Percentiles rank a stretch among this genome's conserved stretches.
Evolutionary conservation across 2,888 invertebrate genomes (phyloP).

Genomic region (Pseudolycoriella hygida): DNA sequence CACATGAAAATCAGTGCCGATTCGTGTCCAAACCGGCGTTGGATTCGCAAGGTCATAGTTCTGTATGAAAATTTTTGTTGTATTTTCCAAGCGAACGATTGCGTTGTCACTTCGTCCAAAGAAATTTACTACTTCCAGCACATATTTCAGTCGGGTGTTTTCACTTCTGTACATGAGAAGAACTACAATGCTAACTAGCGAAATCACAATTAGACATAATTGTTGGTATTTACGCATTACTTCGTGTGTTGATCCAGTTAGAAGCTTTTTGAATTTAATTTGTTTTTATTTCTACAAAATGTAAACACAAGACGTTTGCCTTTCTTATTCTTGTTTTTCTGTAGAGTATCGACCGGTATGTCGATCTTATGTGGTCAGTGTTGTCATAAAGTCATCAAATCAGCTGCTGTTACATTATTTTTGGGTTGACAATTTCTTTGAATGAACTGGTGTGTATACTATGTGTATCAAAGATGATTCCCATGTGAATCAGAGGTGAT

Average conservation of each 20-base stretch:
- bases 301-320: no score
- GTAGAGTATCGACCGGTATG: no score
- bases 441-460: no score
- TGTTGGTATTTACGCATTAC: conserved; percentile 73
- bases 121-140: conserved; percentile 69
- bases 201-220: conserved; percentile 49
- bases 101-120: conserved; percentile 41
- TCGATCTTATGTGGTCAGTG: no score
- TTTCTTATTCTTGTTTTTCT: no score
- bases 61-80: conserved; percentile 11
- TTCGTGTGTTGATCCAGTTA: not conserved
- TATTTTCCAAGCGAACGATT: conserved; percentile 20
- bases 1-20: conserved; percentile 34
- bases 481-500: no score
- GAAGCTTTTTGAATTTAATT: no score
- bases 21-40: conserved; percentile 39
- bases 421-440: no score
- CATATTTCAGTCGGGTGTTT: conserved; percentile 66
- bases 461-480: no score
- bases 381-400: no score
- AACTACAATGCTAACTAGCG: conserved; percentile 51
- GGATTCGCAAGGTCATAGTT: conserved; percentile 29
- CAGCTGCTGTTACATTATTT: no score
- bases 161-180: conserved; percentile 71
- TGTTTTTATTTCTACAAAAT: no score